Evolutionary conservation across 2,888 invertebrate species (phyloP).

Genomic region (Tipula unca): DNA sequence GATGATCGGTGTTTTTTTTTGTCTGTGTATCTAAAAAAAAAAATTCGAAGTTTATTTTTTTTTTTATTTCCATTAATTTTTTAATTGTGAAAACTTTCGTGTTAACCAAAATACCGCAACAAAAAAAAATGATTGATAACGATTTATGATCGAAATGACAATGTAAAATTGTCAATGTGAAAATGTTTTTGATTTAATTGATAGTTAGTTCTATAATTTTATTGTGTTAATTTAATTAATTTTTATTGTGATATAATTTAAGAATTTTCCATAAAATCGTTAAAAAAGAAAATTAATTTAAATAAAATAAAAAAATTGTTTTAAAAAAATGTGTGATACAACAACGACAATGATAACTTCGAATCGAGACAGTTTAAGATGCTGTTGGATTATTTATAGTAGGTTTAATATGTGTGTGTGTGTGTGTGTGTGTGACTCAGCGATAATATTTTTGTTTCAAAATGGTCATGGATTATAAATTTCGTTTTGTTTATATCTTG

Average conservation of each 20-base stretch:
- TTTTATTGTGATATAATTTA: neutral
- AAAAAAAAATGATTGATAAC: neutral
- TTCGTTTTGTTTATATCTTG: conserved; percentile 10
- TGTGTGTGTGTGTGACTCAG: neutral
- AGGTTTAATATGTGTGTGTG: conserved; percentile 31
- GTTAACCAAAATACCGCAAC: too few relatives aligned
- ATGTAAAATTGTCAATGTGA: neutral
- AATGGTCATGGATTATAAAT: neutral
- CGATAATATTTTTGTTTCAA: neutral
- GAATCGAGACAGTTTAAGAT: conserved; percentile 57
- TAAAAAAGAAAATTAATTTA: conserved; percentile 3
- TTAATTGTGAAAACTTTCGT: neutral
- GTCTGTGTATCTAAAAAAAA: neutral
- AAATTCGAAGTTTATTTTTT: neutral
- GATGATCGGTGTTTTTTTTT: neutral
- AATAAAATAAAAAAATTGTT: conserved; percentile 21
- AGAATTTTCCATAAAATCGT: neutral
- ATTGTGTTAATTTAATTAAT: neutral
- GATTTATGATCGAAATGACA: neutral
- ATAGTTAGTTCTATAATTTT: neutral
- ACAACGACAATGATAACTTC: conserved; percentile 50
- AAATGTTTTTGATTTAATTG: neutral
- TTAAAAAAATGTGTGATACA: conserved; percentile 48
- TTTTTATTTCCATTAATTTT: neutral
- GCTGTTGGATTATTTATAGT: conserved; percentile 71